Conservation (phyloP, 2,888 invertebrate species). For the Drosophila meridionalis region DNA sequence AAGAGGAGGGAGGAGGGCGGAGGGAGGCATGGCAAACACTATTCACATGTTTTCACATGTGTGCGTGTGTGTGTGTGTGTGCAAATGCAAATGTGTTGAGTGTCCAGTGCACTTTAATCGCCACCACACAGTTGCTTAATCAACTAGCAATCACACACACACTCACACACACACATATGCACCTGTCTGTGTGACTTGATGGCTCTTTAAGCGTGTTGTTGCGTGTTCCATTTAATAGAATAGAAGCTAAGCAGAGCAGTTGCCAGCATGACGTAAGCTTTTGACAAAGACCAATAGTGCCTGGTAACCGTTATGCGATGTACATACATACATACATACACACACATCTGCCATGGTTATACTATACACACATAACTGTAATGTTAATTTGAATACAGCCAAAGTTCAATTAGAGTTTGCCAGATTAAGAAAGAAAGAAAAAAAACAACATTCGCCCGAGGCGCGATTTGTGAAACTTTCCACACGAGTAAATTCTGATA, state of each 20-base stretch:
- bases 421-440: neutral
- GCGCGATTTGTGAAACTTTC: neutral
- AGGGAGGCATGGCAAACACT: slow-evolving; percentile 2
- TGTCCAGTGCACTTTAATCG: slow-evolving; percentile 77
- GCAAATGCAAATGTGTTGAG: slow-evolving; percentile 65
- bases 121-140: slow-evolving; percentile 72
- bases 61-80: slow-evolving; percentile 11
- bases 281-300: slow-evolving; percentile 31
- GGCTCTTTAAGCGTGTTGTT: slow-evolving; percentile 58
- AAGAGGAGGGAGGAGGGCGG: neutral
- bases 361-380: neutral
- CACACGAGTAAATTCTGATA: neutral
- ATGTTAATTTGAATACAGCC: slow-evolving; percentile 1
- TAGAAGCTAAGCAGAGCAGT: slow-evolving; percentile 36
- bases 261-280: slow-evolving; percentile 66
- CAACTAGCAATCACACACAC: slow-evolving; percentile 62
- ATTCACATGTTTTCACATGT: slow-evolving; percentile 10
- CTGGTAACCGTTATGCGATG: neutral
- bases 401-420: neutral
- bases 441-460: neutral
- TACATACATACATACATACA: neutral
- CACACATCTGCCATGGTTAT: neutral
- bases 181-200: slow-evolving; percentile 38
- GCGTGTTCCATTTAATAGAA: slow-evolving; percentile 69
- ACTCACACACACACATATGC: neutral